Percentiles rank a stretch among this genome's conserved stretches.
Conservation (phyloP, 64 coral and sea anemone species). For the Montipora sp. region DNA sequence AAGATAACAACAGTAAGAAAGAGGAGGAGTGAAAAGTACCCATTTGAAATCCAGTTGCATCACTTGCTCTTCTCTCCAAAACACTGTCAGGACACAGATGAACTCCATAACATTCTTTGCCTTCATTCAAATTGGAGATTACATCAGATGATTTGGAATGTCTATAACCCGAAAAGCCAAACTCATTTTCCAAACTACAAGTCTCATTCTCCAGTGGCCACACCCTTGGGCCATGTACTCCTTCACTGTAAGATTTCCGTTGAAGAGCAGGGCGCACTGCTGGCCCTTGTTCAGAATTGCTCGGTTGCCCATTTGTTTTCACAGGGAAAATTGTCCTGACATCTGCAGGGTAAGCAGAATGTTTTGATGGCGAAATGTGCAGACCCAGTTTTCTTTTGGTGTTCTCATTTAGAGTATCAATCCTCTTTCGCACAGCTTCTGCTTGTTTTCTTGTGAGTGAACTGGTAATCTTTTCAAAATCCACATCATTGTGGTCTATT, state of each 20-base stretch:
- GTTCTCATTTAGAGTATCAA: slow-evolving; percentile 87
- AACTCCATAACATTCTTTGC: neutral
- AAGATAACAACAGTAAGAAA: too few species aligned
- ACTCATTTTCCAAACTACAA: slow-evolving; percentile 11
- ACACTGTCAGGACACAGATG: neutral
- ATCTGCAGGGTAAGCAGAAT: slow-evolving; percentile 51
- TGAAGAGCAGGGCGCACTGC: slow-evolving; percentile 33
- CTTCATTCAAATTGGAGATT: slow-evolving; percentile 22
- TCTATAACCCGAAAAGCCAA: neutral
- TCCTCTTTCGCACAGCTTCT: slow-evolving; percentile 86
- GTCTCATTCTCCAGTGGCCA: neutral
- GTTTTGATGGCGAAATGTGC: slow-evolving; percentile 20
- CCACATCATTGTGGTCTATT: slow-evolving; percentile 88
- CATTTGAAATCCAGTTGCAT: slow-evolving; percentile 63
- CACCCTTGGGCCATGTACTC: slow-evolving; percentile 46
- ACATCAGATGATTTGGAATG: slow-evolving; percentile 18
- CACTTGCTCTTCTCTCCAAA: slow-evolving; percentile 80
- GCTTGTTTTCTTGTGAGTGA: slow-evolving; percentile 96
- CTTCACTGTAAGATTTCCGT: slow-evolving; percentile 76
- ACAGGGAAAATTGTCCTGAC: slow-evolving; percentile 92
- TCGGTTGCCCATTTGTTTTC: slow-evolving; percentile 89
- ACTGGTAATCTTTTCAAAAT: slow-evolving; percentile 87
- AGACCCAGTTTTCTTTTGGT: slow-evolving; percentile 79
- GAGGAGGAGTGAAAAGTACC: slow-evolving; percentile 15
- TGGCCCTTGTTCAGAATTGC: slow-evolving; percentile 38